These are phyloP conservation scores for Venustoraphidia nigricollis DNA, from an alignment of 2,888 invertebrate species.

Conservation along the genomic window DNA sequence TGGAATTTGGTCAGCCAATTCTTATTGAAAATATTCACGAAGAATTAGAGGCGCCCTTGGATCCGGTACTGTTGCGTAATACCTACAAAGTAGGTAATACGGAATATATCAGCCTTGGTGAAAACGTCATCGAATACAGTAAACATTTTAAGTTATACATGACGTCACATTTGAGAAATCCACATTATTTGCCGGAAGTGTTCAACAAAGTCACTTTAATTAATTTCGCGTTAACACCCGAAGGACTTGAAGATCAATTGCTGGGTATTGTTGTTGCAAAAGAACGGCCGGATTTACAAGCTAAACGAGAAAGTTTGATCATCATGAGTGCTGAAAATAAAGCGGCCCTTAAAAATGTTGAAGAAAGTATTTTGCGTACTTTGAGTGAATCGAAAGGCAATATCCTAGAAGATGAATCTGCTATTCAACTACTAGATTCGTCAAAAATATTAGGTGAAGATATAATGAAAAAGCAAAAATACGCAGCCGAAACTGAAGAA, in stretches of 20 bases:
- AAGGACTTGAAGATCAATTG: slow-evolving; percentile 71
- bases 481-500: slow-evolving; percentile 58
- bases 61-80: slow-evolving; percentile 59
- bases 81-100: slow-evolving; percentile 59
- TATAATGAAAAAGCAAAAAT: slow-evolving; percentile 67
- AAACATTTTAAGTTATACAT: slow-evolving; percentile 62
- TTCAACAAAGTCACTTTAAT: slow-evolving; percentile 71
- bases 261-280: slow-evolving; percentile 73
- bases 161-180: slow-evolving; percentile 70
- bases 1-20: slow-evolving; percentile 62
- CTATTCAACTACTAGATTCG: slow-evolving; percentile 74
- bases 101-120: slow-evolving; percentile 61
- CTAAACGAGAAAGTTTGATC: slow-evolving; percentile 62
- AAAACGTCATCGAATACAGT: slow-evolving; percentile 62
- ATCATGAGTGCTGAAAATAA: slow-evolving; percentile 67
- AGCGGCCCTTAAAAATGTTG: slow-evolving; percentile 66
- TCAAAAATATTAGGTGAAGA: slow-evolving; percentile 70
- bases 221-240: slow-evolving; percentile 69
- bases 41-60: slow-evolving; percentile 61
- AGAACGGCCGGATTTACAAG: slow-evolving; percentile 70
- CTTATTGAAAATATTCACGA: slow-evolving; percentile 64
- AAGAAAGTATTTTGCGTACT: slow-evolving; percentile 77
- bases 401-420: slow-evolving; percentile 81
- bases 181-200: slow-evolving; percentile 72
- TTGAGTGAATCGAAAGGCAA: slow-evolving; percentile 71